Evolutionary conservation across 2,888 invertebrate species (phyloP).

Genomic region (Nebria brevicollis): DNA sequence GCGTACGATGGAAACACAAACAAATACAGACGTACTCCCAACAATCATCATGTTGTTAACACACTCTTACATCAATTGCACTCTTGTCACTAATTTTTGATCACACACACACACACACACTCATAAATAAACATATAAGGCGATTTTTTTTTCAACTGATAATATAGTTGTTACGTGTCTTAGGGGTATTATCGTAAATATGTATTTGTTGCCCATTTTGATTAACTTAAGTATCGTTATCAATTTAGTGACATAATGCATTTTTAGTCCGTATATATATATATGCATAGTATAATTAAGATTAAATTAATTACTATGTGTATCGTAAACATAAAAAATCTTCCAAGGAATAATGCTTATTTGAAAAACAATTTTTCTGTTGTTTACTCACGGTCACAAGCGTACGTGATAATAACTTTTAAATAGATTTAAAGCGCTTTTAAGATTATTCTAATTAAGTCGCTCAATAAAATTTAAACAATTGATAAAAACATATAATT

Average conservation of each 20-base stretch:
- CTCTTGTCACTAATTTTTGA: too few species aligned
- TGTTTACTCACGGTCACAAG: constrained; percentile 19
- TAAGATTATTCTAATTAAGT: too few species aligned
- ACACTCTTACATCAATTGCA: background rate
- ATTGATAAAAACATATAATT: too few species aligned
- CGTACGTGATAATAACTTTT: too few species aligned
- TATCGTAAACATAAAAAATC: constrained; percentile 43
- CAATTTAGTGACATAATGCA: constrained; percentile 42
- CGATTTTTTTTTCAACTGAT: too few species aligned
- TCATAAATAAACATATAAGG: too few species aligned
- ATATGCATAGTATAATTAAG: constrained; percentile 32
- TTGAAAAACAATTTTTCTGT: constrained; percentile 35
- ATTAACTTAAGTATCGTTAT: background rate
- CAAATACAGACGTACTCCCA: background rate
- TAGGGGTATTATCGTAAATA: background rate
- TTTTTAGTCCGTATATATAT: constrained; percentile 22
- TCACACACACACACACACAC: too few species aligned
- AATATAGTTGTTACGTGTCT: too few species aligned
- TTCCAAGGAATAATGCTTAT: constrained; percentile 35
- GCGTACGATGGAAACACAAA: background rate
- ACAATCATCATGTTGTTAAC: background rate
- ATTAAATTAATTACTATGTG: constrained; percentile 46
- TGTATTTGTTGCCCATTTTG: background rate
- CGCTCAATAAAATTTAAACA: too few species aligned
- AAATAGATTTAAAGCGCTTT: too few species aligned